These are phyloP conservation scores for Drosophila lacteicornis DNA, from an alignment of 1,140 invertebrate species.

Conservation along the genomic window DNA sequence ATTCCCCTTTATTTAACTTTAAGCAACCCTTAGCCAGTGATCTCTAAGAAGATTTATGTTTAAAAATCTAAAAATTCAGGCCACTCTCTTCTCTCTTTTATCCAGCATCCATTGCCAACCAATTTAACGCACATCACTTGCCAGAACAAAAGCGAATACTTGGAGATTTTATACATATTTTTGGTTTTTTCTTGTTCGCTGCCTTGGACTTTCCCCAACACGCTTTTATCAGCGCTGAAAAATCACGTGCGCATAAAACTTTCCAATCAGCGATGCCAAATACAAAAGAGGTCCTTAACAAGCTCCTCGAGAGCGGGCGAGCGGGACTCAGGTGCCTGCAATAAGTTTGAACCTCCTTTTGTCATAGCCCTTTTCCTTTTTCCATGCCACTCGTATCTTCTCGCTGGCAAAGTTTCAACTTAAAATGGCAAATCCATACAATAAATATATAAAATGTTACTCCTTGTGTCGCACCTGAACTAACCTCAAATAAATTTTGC, in stretches of 20 bases:
- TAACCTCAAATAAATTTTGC: slow-evolving; percentile 82
- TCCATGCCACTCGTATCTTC: slow-evolving; percentile 40
- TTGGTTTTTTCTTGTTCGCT: neutral
- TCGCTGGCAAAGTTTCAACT: slow-evolving; percentile 71
- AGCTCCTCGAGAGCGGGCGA: slow-evolving; percentile 53
- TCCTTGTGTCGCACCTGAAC: slow-evolving; percentile 80
- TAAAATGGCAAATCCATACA: slow-evolving; percentile 82
- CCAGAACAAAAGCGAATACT: slow-evolving; percentile 39
- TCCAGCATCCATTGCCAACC: neutral
- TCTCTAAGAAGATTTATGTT: neutral
- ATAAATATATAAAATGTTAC: slow-evolving; percentile 84
- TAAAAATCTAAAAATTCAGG: neutral
- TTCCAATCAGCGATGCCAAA: slow-evolving; percentile 72
- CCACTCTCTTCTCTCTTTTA: neutral
- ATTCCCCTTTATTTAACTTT: too few species aligned
- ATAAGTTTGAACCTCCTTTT: slow-evolving; percentile 71
- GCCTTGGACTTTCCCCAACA: slow-evolving; percentile 33
- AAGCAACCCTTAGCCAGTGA: neutral
- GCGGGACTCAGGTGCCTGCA: slow-evolving; percentile 54
- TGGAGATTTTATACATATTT: slow-evolving; percentile 17
- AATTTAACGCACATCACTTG: slow-evolving; percentile 64
- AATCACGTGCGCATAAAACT: slow-evolving; percentile 82
- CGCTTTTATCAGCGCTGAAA: slow-evolving; percentile 64
- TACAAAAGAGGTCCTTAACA: slow-evolving; percentile 81
- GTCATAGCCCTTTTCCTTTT: slow-evolving; percentile 36